Evolutionary conservation across 1,140 invertebrate species (phyloP), one percentile per base, ranked within the genome.

Genomic region (Pseudachorutes palmiensis): DNA sequence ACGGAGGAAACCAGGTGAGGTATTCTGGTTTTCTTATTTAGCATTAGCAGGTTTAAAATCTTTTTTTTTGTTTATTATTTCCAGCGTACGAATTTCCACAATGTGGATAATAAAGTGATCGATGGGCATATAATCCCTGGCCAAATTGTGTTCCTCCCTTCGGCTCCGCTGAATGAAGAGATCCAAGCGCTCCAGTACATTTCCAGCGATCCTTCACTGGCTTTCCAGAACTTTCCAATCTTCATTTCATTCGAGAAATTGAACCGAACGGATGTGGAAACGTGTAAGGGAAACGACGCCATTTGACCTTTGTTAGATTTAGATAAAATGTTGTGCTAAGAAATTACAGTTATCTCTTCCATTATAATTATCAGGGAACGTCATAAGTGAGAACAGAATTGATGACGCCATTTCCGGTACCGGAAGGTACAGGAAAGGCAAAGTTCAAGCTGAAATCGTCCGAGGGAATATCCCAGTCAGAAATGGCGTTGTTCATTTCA

Each of bases 401-500:
- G 77, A 89, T 3, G 77, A 87, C n/a, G 88, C 88, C 12, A 88
- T 91, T 74, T 76, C 81, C 0, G 85, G 83, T 65, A 55, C 51
- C n/a, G n/a, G n/a, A 24, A 55, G 51, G 51, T 90, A 93, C 76
- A 81, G 84, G 0, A 81, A 84, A 31, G 92, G 92, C 16, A 88
- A 91, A 2, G 91, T 94, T 2, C 74, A 92, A 24, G 87, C 91
- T 1, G 88, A 92, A 77, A 90, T 96, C 65, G 84, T 93, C 1
- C 86, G 87, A 77, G 87, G 87, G n/a, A 94, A 96, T 78, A 94
- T 96, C 71, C 92, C 92, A 0, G 89, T 95, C 2, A 86, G 85
- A 75, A 95, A 95, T 76, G 92, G 93, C 12, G 92, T 95, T 0
- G 86, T 95, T 1, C 93, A 96, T 80, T 82, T 96, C 29, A 95